These are phyloP conservation scores for Ochropleura plecta DNA, from an alignment of 2,888 invertebrate species.

Conservation along the genomic window DNA sequence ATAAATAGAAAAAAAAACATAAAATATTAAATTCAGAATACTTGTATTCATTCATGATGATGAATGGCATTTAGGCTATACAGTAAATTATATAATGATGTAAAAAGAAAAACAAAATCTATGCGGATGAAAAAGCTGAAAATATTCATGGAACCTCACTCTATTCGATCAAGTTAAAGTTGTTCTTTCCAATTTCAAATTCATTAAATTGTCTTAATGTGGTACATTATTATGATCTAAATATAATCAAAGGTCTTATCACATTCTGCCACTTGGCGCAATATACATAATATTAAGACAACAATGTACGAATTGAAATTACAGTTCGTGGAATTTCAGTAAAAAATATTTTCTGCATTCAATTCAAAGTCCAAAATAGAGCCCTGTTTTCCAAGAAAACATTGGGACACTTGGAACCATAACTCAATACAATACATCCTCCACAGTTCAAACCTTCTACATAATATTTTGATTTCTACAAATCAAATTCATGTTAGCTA, in stretches of 20 bases:
- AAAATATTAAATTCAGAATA: background rate
- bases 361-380: background rate
- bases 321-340: no score
- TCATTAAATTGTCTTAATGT: no score
- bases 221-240: no score
- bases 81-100: background rate
- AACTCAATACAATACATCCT: background rate
- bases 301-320: no score
- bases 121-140: background rate
- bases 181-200: background rate
- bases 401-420: background rate
- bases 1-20: no score
- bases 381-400: background rate
- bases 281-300: no score
- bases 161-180: background rate
- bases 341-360: no score
- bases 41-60: background rate
- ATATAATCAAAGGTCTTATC: no score
- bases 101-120: background rate
- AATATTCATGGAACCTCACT: background rate
- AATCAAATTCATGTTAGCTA: slow-evolving; percentile 44
- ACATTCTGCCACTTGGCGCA: no score
- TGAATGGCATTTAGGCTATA: background rate
- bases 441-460: background rate
- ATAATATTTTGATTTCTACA: slow-evolving; percentile 36